These are phyloP conservation scores for Xylophagus ater DNA, from an alignment of 2,888 invertebrate species.

Conservation along the genomic window DNA sequence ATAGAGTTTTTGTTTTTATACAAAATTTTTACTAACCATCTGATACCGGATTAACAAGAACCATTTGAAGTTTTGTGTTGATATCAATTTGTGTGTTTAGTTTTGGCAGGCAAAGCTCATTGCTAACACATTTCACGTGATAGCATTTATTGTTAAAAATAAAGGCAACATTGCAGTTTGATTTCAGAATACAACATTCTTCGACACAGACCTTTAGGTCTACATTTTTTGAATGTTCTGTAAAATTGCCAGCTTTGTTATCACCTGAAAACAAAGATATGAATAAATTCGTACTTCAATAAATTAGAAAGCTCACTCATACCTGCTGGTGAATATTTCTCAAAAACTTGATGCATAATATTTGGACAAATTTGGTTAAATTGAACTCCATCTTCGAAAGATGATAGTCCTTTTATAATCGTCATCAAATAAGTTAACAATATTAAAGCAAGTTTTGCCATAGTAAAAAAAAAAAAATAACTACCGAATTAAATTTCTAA, in stretches of 20 bases:
- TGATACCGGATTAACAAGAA: conserved; percentile 60
- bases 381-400: too few species aligned
- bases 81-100: conserved; percentile 37
- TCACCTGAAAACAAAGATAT: conserved; percentile 35
- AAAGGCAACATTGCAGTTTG: conserved; percentile 65
- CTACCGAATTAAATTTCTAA: too few species aligned
- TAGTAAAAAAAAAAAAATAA: too few species aligned
- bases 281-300: background rate
- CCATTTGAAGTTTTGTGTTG: conserved; percentile 58
- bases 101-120: conserved; percentile 62
- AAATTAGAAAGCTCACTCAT: background rate
- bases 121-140: conserved; percentile 59
- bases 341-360: conserved; percentile 35
- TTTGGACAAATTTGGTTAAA: conserved; percentile 31
- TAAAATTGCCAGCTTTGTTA: conserved; percentile 49
- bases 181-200: conserved; percentile 37
- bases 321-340: conserved; percentile 35
- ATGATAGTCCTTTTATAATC: too few species aligned
- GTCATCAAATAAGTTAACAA: too few species aligned
- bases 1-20: background rate
- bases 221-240: conserved; percentile 46
- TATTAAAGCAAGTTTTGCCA: too few species aligned
- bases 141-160: conserved; percentile 65
- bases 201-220: conserved; percentile 60
- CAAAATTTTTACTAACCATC: conserved; percentile 37